Percentiles rank a stretch among this genome's conserved stretches.
Evolutionary conservation across 1,140 invertebrate genomes (phyloP).

Genomic region (Chrysoperla carnea): DNA sequence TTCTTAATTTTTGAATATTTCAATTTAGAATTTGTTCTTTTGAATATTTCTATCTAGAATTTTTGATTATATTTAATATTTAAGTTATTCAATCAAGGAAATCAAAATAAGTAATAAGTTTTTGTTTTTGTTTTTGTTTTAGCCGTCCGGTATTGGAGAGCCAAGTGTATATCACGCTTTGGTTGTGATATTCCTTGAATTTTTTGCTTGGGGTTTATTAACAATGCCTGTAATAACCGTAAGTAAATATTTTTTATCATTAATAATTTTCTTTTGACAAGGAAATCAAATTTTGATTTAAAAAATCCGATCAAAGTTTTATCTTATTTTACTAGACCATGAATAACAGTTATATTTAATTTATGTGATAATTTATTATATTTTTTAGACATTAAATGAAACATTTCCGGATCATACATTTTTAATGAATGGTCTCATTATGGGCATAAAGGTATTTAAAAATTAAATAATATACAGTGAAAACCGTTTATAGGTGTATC

Average conservation of each 20-base stretch:
- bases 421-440: conserved; percentile 98
- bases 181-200: conserved; percentile 98
- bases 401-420: conserved; percentile 99
- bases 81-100: too few species aligned
- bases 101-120: too few species aligned
- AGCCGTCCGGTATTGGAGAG: conserved; percentile 76
- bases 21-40: too few species aligned
- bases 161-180: conserved; percentile 95
- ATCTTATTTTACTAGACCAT: too few species aligned
- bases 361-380: conserved; percentile 5
- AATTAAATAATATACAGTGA: neutral
- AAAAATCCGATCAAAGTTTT: too few species aligned
- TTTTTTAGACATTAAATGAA: conserved; percentile 67
- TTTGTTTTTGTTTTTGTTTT: conserved; percentile 22
- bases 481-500: neutral
- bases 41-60: too few species aligned
- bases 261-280: too few species aligned
- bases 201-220: conserved; percentile 97
- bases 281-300: too few species aligned
- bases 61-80: too few species aligned
- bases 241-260: conserved; percentile 19
- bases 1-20: too few species aligned
- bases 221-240: conserved; percentile 97
- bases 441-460: conserved; percentile 70
- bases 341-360: too few species aligned